These are phyloP conservation scores for Drosophila diplacantha DNA, from an alignment of 2,888 invertebrate species.

Conservation along the genomic window DNA sequence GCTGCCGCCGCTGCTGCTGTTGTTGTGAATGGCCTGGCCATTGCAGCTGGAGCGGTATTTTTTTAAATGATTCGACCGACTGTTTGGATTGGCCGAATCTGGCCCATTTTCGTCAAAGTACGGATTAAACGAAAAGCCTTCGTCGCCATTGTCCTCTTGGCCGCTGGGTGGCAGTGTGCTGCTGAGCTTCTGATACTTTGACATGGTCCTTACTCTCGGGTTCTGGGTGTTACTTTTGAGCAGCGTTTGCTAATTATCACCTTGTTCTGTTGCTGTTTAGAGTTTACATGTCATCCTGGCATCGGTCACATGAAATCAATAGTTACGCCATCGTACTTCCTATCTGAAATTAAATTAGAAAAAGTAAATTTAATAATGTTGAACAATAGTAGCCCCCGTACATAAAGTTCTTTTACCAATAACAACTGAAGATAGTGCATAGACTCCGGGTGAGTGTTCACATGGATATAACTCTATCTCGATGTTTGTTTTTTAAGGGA, in stretches of 20 bases:
- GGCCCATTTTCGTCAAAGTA: conserved; percentile 48
- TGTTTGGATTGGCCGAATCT: conserved; percentile 2
- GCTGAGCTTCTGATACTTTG: conserved; percentile 69
- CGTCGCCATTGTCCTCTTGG: conserved; percentile 59
- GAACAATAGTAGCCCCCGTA: neutral
- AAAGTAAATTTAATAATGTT: neutral
- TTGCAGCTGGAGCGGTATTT: conserved; percentile 9
- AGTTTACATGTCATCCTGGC: conserved; percentile 10
- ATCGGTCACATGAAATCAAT: conserved; percentile 28
- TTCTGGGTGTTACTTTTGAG: conserved; percentile 19
- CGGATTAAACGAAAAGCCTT: conserved; percentile 43
- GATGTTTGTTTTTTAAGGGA: neutral
- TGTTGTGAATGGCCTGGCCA: conserved; percentile 28
- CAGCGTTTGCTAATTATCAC: conserved; percentile 14
- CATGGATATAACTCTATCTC: neutral
- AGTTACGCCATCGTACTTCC: neutral
- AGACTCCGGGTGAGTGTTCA: neutral
- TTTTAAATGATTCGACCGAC: neutral
- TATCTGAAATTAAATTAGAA: neutral
- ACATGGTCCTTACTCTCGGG: conserved; percentile 47
- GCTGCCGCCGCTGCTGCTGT: conserved; percentile 18
- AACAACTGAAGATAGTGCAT: too few species aligned
- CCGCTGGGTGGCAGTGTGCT: conserved; percentile 43
- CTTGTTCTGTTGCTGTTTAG: conserved; percentile 46
- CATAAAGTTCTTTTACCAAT: too few species aligned